Evolutionary conservation across 2,888 invertebrate species (phyloP).

Genomic region (Drosophila antonietae): DNA sequence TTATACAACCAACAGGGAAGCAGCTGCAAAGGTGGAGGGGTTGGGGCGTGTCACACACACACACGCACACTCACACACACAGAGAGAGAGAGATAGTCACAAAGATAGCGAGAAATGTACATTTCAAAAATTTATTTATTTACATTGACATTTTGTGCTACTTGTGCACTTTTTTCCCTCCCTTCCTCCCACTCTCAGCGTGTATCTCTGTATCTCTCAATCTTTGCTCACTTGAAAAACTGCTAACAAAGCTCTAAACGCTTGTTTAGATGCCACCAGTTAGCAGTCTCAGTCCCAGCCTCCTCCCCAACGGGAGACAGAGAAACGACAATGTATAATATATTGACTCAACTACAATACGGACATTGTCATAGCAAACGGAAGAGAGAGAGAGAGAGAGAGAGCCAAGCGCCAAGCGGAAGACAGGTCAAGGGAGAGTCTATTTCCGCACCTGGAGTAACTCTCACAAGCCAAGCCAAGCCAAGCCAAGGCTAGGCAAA

Average conservation of each 20-base stretch:
- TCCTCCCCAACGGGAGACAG: slow-evolving; percentile 22
- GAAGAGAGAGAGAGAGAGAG: slow-evolving; percentile 61
- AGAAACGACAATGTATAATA: slow-evolving; percentile 70
- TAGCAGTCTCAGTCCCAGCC: slow-evolving; percentile 18
- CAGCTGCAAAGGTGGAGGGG: slow-evolving; percentile 1
- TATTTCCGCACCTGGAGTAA: slow-evolving; percentile 77
- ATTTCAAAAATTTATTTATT: slow-evolving; percentile 76
- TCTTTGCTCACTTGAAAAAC: slow-evolving; percentile 61
- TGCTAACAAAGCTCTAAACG: slow-evolving; percentile 78
- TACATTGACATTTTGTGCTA: slow-evolving; percentile 78
- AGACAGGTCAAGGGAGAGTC: slow-evolving; percentile 74
- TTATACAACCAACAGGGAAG: slow-evolving; percentile 25
- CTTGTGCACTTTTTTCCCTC: slow-evolving; percentile 67
- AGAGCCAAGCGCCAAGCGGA: slow-evolving; percentile 54
- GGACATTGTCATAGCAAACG: slow-evolving; percentile 74
- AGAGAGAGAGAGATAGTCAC: slow-evolving; percentile 31
- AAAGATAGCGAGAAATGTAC: slow-evolving; percentile 61
- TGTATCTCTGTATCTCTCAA: not conserved
- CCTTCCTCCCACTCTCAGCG: not conserved
- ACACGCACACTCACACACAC: not conserved
- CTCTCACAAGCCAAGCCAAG: slow-evolving; percentile 46
- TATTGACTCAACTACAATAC: slow-evolving; percentile 76
- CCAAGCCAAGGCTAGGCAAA: slow-evolving; percentile 32
- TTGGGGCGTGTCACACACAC: slow-evolving; percentile 2
- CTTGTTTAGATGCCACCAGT: slow-evolving; percentile 67